Conservation (phyloP, 2,797 vertebrate genomes). For the Danio choprae region DNA sequence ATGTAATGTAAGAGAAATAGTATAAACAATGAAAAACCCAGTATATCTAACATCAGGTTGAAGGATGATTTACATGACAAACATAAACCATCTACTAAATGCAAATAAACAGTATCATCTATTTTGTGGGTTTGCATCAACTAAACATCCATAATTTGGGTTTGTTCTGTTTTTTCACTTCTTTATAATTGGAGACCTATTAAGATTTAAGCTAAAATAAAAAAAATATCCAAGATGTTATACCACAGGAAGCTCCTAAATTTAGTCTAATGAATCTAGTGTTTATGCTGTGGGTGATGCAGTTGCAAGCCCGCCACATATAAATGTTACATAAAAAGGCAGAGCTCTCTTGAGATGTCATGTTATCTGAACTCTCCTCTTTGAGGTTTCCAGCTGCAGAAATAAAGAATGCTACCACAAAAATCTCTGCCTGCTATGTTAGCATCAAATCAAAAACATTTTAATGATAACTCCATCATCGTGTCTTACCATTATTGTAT, state of each 20-base stretch:
- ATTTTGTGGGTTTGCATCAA: background rate
- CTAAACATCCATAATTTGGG: background rate
- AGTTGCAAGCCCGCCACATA: conserved; percentile 30
- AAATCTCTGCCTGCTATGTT: conserved; percentile 23
- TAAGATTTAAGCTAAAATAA: background rate
- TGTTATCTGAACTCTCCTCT: conserved; percentile 35
- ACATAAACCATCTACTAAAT: background rate
- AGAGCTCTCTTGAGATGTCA: conserved; percentile 37
- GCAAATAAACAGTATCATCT: background rate
- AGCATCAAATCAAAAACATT: conserved; percentile 1
- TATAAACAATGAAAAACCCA: background rate
- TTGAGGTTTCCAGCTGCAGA: conserved; percentile 43
- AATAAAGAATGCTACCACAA: conserved; percentile 31
- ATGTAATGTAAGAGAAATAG: background rate
- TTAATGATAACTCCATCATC: background rate
- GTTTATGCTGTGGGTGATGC: conserved; percentile 48
- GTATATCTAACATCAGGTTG: background rate
- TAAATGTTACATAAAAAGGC: conserved; percentile 40
- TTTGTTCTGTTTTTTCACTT: background rate
- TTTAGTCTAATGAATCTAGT: conserved; percentile 40
- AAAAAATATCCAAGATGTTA: conserved; percentile 26
- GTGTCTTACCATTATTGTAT: background rate
- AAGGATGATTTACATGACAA: background rate
- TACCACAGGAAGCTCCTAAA: conserved; percentile 43
- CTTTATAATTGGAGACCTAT: background rate